Base-by-base conservation (phyloP, 2,888 invertebrate genomes). In the Caenorhabditis sulstoni region DNA sequence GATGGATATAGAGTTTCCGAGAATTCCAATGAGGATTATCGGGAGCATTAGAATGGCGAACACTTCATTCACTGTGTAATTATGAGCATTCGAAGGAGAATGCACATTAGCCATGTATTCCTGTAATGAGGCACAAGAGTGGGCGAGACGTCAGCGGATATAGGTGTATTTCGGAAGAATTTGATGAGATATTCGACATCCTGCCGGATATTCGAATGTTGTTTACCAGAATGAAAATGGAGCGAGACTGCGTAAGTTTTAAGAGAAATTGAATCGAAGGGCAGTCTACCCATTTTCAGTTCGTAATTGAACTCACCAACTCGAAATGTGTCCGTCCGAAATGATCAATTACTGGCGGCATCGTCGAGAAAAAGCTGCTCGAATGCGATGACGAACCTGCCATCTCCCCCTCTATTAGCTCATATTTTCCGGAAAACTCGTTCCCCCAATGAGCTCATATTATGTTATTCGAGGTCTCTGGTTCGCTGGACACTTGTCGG, bases 301-400 rank as follows among this genome's bases (percentile, higher is more conserved):
- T 52, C 23, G 22, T 14, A 23, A 50, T 52, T 18, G 39, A 20
- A 55, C 37, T 57, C n/a, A 66, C 71, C 47, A 71, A 53, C 55
- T 71, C 71, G 41, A 64, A 71, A 71, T 64, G 71, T 41, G 71
- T 71, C 37, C 71, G 62, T 35, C 71, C 71, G 57, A 53, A 71
- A 57, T 71, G 57, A 37, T 71, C 71, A 41, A 71, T 62, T 49
- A 71, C 57, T 0, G 71, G 71, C 1, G 71, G 49, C 71, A 64
- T 71, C 8, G 71, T 55, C 5, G 71, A 64, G 29, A 67, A 23
- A 23, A 67, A 3, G n/a, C 37, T 14, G 44, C 9, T 45, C 12
- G 64, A 29, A 29, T 29, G 29, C 9, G 57, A 59, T 44, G 45
- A n/a, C 3, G 58, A 58, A 5, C 18, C 5, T 18, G 49, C 47